phyloP scores from a whole-genome alignment of 1,140 invertebrate species.

The Laodelphax striatellus region DNA sequence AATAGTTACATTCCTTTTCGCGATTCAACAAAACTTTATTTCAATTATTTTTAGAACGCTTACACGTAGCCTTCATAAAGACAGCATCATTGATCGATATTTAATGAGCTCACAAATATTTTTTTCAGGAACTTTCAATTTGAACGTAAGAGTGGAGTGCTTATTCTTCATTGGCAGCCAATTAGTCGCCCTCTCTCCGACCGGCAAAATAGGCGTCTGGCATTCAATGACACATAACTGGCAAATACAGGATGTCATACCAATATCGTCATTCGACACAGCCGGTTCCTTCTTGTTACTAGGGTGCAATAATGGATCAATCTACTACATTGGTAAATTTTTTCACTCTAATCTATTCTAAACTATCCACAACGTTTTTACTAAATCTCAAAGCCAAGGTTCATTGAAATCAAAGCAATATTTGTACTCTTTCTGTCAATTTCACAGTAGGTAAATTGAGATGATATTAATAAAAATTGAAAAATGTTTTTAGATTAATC shows the following conservation, averaged over 20 bases:
- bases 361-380: background rate
- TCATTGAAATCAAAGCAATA: too few relatives aligned
- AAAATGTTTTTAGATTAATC: too few relatives aligned
- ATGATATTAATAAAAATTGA: too few relatives aligned
- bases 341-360: too few relatives aligned
- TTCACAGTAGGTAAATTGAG: too few relatives aligned
- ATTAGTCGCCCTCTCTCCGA: constrained; percentile 82
- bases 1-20: too few relatives aligned
- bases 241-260: constrained; percentile 92
- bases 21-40: too few relatives aligned
- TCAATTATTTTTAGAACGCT: too few relatives aligned
- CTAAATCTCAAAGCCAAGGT: too few relatives aligned
- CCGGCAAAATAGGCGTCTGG: constrained; percentile 97
- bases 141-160: constrained; percentile 86
- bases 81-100: too few relatives aligned
- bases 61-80: too few relatives aligned
- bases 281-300: constrained; percentile 90
- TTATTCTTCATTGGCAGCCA: constrained; percentile 96
- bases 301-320: constrained; percentile 91
- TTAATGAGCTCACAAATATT: background rate
- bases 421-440: too few relatives aligned
- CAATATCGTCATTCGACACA: constrained; percentile 90
- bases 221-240: constrained; percentile 97
- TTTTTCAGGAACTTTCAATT: constrained; percentile 65
- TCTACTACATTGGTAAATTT: constrained; percentile 85